phyloP scores from a whole-genome alignment of 2,113 vertebrate genomes.

The Willisornis vidua region DNA sequence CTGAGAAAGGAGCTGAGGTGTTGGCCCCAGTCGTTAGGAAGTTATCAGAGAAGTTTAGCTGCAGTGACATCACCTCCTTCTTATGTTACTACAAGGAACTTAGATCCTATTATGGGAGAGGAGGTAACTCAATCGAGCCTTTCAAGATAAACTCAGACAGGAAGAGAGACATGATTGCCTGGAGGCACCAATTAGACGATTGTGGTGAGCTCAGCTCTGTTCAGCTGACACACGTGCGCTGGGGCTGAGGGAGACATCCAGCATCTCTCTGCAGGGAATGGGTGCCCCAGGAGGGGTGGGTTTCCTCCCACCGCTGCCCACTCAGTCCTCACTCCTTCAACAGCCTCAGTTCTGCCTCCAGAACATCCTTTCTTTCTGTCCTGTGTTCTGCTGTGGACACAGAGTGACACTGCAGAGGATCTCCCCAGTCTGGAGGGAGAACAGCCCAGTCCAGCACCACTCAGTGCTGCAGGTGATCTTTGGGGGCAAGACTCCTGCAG shows the following conservation, averaged over 20 bases:
- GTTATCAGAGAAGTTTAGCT: slow-evolving; percentile 11
- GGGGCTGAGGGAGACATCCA: neutral
- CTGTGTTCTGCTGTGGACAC: neutral
- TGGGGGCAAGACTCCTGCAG: neutral
- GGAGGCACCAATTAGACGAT: slow-evolving; percentile 54
- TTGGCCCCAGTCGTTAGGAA: slow-evolving; percentile 27
- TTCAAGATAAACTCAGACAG: slow-evolving; percentile 71
- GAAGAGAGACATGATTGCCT: slow-evolving; percentile 52
- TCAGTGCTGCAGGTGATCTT: neutral
- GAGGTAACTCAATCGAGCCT: slow-evolving; percentile 56
- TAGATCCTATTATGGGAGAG: slow-evolving; percentile 40
- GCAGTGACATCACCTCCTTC: slow-evolving; percentile 65
- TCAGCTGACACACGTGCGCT: neutral
- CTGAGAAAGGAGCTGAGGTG: slow-evolving; percentile 36
- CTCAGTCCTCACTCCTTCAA: neutral
- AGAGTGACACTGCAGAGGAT: neutral
- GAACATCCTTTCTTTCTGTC: neutral
- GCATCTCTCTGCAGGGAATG: neutral
- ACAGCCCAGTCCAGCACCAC: neutral
- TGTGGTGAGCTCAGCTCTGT: slow-evolving; percentile 59
- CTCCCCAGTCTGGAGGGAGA: neutral
- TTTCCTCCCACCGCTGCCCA: neutral
- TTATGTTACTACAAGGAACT: slow-evolving; percentile 65
- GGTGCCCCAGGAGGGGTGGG: neutral
- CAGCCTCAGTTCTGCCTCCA: neutral